A percentile compares a stretch with the other conserved stretches of the same genome.
phyloP scores from a whole-genome alignment of 2,888 invertebrate species.

The Ryuthela nishihirai region DNA sequence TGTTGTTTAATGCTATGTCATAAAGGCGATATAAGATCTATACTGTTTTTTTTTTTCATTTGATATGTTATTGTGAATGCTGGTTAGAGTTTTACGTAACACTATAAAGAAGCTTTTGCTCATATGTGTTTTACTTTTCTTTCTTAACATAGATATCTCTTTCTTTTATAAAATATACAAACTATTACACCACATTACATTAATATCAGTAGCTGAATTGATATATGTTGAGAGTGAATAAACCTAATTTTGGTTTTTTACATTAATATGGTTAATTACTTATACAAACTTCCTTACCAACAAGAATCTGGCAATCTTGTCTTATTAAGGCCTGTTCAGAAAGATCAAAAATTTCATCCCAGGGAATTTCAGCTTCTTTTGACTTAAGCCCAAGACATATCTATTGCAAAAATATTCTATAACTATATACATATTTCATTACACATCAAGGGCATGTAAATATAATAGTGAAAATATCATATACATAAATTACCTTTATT shows the following conservation, averaged over 20 bases:
- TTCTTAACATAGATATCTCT: too few relatives aligned
- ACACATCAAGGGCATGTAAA: not conserved
- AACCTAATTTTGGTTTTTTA: not conserved
- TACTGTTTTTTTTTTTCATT: too few relatives aligned
- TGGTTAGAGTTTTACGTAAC: too few relatives aligned
- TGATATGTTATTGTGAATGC: too few relatives aligned
- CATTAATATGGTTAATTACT: conserved; percentile 36
- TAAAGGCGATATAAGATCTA: too few relatives aligned
- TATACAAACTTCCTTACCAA: conserved; percentile 57
- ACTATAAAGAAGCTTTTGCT: too few relatives aligned
- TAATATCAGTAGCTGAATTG: too few relatives aligned
- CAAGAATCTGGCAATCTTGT: conserved; percentile 83
- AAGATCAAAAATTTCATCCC: conserved; percentile 94
- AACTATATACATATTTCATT: not conserved
- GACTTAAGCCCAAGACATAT: conserved; percentile 76
- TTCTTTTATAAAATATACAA: too few relatives aligned
- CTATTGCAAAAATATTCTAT: conserved; percentile 4
- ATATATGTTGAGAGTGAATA: too few relatives aligned
- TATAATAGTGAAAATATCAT: not conserved
- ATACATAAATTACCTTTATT: not conserved
- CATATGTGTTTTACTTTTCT: too few relatives aligned
- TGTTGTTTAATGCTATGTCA: too few relatives aligned
- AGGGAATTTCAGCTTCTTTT: conserved; percentile 72
- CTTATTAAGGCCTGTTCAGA: conserved; percentile 84
- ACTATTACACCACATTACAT: too few relatives aligned